phyloP scores from a whole-genome alignment of 2,888 invertebrate species.

The Scaptomyza flava region DNA sequence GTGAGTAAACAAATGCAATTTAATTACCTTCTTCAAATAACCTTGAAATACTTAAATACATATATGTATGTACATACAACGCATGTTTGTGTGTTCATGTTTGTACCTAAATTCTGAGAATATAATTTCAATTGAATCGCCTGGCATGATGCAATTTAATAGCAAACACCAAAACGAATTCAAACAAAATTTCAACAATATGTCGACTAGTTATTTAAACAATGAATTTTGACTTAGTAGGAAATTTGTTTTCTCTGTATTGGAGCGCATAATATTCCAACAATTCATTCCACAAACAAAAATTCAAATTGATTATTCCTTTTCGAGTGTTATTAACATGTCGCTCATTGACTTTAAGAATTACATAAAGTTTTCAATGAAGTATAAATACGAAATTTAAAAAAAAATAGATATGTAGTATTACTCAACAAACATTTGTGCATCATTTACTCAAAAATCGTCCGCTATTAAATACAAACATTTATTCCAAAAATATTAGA shows the following conservation, averaged over 20 bases:
- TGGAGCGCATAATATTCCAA: background rate
- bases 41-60: slow-evolving; percentile 24
- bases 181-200: background rate
- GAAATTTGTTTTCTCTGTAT: background rate
- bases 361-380: no score
- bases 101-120: background rate
- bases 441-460: no score
- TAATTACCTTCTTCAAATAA: slow-evolving; percentile 49
- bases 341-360: no score
- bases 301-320: no score
- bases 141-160: background rate
- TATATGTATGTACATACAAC: background rate
- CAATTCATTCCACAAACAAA: no score
- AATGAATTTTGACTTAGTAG: background rate
- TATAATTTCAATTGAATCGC: background rate
- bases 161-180: background rate
- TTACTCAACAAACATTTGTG: no score
- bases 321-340: no score
- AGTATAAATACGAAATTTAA: no score
- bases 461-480: no score
- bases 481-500: no score
- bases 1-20: slow-evolving; percentile 77
- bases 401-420: no score
- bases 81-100: background rate
- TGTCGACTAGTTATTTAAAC: background rate